phyloP scores from a whole-genome alignment of 2,888 invertebrate species.

The Podabrus alpinus region DNA sequence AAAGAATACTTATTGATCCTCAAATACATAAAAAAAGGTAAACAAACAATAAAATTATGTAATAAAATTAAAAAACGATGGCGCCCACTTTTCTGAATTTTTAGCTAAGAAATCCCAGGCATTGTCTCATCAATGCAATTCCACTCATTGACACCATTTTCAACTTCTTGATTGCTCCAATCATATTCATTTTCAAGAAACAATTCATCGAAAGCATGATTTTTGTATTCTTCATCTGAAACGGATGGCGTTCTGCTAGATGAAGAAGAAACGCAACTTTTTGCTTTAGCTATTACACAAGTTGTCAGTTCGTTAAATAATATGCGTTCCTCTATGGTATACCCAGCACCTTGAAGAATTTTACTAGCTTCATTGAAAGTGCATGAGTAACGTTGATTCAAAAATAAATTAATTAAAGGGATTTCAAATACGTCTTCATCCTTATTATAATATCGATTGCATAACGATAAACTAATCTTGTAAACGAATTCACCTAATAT shows the following conservation, averaged over 20 bases:
- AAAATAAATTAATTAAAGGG: slow-evolving; percentile 49
- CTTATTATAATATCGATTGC: slow-evolving; percentile 44
- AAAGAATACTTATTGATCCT: no score
- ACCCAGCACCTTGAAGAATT: slow-evolving; percentile 43
- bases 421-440: slow-evolving; percentile 49
- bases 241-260: neutral
- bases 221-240: neutral
- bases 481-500: slow-evolving; percentile 55
- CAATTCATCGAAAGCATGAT: neutral
- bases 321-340: slow-evolving; percentile 47
- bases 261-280: neutral
- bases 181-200: neutral
- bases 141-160: no score
- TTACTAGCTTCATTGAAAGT: slow-evolving; percentile 39
- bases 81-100: no score
- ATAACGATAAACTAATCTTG: slow-evolving; percentile 47
- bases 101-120: no score
- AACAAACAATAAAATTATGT: no score
- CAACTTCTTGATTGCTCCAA: neutral
- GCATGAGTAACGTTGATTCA: slow-evolving; percentile 31
- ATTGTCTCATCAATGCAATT: no score
- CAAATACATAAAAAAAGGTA: no score
- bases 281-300: slow-evolving; percentile 39
- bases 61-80: no score
- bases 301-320: slow-evolving; percentile 36